Base-by-base conservation (phyloP, 2,113 vertebrate genomes). In the Zonotrichia leucophrys region DNA sequence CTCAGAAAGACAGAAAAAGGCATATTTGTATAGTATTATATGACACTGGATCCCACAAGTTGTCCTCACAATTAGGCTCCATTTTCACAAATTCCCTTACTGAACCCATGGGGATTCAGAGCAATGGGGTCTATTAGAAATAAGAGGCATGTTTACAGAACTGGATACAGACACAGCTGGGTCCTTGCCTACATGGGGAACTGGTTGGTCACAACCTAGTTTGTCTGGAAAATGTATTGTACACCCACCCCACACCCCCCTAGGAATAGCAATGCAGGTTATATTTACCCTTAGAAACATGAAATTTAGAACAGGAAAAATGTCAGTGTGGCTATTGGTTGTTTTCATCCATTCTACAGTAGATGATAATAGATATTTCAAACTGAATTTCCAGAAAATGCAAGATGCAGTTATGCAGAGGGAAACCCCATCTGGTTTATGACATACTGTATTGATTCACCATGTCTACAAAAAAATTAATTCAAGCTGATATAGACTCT, bases 1-100 rank as follows among this genome's bases (percentile, higher is more conserved):
- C 56, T 77, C 20, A 58, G 9, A 76, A 93, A 69, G 69, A 82
- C 58, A 56, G 47, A 93, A 92, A 12, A 92, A 93, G 74, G 14
- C 27, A 10, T 21, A 35, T 39, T 30, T 77, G 22, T 83, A 72
- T 66, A 50, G 23, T 53, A 50, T 75, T 67, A 22, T 30, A 50
- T 37, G 67, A 47, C 33, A 59, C 7, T n/a, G 27, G 18, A 79
- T 87, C 44, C 49, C 37, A 55, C 0, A 0, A 89, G 12, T 1
- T 91, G 13, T 35, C 33, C 27, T 74, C 42, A 56, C 33, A 67
- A 11, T 66, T 35, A 85, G 15, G 22, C 5, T 25, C 7, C 11
- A 35, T 85, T 88, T 79, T 83, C 85, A 93, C 5, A 83, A 70
- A 63, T 72, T 7, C 4, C 16, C 7, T 30, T 47, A n/a, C 31